Evolutionary conservation across 2,888 invertebrate genomes (phyloP).

Genomic region (Mantis religiosa): DNA sequence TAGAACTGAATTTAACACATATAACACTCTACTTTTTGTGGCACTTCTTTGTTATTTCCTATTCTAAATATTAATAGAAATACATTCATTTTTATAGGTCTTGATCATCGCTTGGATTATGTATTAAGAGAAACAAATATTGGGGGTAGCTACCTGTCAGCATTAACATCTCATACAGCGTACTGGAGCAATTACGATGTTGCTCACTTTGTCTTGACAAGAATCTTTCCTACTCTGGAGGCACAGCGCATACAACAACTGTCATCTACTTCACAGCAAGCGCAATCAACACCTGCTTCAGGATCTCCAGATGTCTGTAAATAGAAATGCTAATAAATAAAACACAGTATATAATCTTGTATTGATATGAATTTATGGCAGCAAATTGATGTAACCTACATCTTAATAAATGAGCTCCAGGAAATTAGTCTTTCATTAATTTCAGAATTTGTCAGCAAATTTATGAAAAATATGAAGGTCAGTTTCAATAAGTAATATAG

Average conservation of each 20-base stretch:
- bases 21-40: no score
- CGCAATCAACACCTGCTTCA: neutral
- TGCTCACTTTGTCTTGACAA: conserved; percentile 56
- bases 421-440: neutral
- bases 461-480: neutral
- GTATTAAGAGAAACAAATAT: conserved; percentile 54
- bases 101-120: conserved; percentile 57
- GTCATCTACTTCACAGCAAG: neutral
- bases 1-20: no score
- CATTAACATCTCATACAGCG: conserved; percentile 59
- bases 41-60: neutral
- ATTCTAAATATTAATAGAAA: neutral
- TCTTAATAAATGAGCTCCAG: neutral
- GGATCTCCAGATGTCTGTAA: neutral
- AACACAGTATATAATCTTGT: neutral
- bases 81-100: conserved; percentile 42
- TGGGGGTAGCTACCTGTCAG: conserved; percentile 51
- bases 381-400: neutral
- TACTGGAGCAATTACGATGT: conserved; percentile 63
- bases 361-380: neutral
- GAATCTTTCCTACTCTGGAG: conserved; percentile 49
- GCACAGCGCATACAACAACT: neutral
- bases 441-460: neutral
- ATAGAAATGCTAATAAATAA: neutral
- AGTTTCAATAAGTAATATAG: no score